Conservation (phyloP, 2,888 invertebrate species). For the Aromia moschata region DNA sequence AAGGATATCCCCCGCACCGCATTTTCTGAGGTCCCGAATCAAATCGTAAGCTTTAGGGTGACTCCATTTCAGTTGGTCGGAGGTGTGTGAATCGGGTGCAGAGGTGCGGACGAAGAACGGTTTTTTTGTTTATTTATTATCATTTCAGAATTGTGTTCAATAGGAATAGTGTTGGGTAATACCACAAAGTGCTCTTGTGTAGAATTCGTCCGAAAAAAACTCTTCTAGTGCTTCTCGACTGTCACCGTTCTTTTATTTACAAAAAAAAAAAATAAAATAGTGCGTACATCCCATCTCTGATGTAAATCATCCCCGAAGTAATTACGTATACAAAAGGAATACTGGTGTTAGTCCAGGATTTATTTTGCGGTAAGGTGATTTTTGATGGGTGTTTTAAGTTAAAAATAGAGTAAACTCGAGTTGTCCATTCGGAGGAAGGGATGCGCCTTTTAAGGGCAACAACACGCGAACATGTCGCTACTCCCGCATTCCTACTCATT, state of each 20-base stretch:
- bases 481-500: slow-evolving; percentile 21
- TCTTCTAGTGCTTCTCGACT: slow-evolving; percentile 33
- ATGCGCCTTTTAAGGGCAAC: slow-evolving; percentile 25
- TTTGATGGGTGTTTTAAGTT: neutral
- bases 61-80: slow-evolving; percentile 60
- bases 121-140: slow-evolving; percentile 62
- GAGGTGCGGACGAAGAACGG: slow-evolving; percentile 53
- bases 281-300: slow-evolving; percentile 14
- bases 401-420: neutral
- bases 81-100: slow-evolving; percentile 57
- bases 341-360: too few species aligned
- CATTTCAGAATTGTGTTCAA: slow-evolving; percentile 49
- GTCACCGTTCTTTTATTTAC: slow-evolving; percentile 31
- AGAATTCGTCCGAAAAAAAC: slow-evolving; percentile 27
- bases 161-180: slow-evolving; percentile 43
- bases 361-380: neutral
- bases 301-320: slow-evolving; percentile 1
- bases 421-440: slow-evolving; percentile 7
- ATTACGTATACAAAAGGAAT: slow-evolving; percentile 11
- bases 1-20: slow-evolving; percentile 31
- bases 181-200: slow-evolving; percentile 50
- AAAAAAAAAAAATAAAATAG: slow-evolving; percentile 14
- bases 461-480: slow-evolving; percentile 17
- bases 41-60: slow-evolving; percentile 51
- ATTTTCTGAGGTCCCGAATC: slow-evolving; percentile 32